Evolutionary conservation across 92 coral and sea anemone species (phyloP).

Genomic region (Epizoanthus illoricatus): DNA sequence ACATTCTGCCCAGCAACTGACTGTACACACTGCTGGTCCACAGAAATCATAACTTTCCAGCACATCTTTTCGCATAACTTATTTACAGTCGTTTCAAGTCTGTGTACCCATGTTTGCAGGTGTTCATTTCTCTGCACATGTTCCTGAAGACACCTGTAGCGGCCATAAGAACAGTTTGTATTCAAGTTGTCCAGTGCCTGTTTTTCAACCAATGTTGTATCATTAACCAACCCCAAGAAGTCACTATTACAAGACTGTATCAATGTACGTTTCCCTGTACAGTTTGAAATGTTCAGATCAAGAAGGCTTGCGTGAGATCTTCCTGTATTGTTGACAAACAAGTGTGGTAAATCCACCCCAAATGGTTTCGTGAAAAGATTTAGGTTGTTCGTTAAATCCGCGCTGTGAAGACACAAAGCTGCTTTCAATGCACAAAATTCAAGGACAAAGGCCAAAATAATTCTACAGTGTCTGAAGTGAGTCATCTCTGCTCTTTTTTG

Average conservation of each 20-base stretch:
- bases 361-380: not conserved
- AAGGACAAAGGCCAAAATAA: not conserved
- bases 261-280: not conserved
- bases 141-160: slow-evolving; percentile 40
- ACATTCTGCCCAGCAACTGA: not conserved
- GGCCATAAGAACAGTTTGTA: slow-evolving; percentile 35
- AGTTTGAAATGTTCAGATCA: not conserved
- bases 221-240: not conserved
- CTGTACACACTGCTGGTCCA: slow-evolving; percentile 6
- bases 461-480: not conserved
- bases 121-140: slow-evolving; percentile 2
- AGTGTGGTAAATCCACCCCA: slow-evolving; percentile 4
- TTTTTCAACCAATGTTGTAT: not conserved
- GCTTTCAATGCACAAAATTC: not conserved
- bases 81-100: slow-evolving; percentile 14
- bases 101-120: slow-evolving; percentile 33
- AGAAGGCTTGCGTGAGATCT: not conserved
- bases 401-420: not conserved
- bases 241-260: slow-evolving; percentile 22
- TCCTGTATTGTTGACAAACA: not conserved
- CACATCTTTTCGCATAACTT: slow-evolving; percentile 29
- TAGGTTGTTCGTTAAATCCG: not conserved
- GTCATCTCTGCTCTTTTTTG: not conserved
- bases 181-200: slow-evolving; percentile 1
- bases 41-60: slow-evolving; percentile 36